Conservation (phyloP, 2,797 vertebrate genomes). For the Micrastur ruficollis region DNA sequence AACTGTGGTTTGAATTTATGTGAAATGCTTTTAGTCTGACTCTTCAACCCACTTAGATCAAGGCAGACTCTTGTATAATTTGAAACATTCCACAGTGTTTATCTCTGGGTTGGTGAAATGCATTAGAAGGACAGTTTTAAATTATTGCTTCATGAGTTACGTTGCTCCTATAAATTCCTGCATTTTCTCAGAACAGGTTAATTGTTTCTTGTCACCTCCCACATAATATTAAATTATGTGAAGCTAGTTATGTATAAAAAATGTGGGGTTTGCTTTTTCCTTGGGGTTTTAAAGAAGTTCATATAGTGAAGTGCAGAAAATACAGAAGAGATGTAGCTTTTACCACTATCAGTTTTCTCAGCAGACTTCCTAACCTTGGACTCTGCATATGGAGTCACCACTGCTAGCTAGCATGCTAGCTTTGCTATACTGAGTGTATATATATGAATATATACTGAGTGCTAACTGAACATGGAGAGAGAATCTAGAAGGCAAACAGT, state of each 20-base stretch:
- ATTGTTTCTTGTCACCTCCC: conserved; percentile 23
- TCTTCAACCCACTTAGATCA: background rate
- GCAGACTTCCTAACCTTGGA: background rate
- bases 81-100: conserved; percentile 33
- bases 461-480: background rate
- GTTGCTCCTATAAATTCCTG: background rate
- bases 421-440: background rate
- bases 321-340: background rate
- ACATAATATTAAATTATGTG: background rate
- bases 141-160: conserved; percentile 2
- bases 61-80: conserved; percentile 25
- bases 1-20: conserved; percentile 31
- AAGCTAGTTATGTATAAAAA: background rate
- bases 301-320: background rate
- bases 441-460: background rate
- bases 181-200: conserved; percentile 1
- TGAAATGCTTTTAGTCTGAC: conserved; percentile 34
- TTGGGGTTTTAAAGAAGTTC: background rate
- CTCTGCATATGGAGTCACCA: background rate
- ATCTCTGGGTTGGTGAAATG: conserved; percentile 19
- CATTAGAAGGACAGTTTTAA: conserved; percentile 34
- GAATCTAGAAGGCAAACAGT: background rate
- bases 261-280: background rate
- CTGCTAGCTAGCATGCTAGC: background rate
- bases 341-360: background rate